Evolutionary conservation across 1,140 invertebrate species (phyloP), one percentile per base, ranked within the genome.

Genomic region (Cheumatopsyche charites): DNA sequence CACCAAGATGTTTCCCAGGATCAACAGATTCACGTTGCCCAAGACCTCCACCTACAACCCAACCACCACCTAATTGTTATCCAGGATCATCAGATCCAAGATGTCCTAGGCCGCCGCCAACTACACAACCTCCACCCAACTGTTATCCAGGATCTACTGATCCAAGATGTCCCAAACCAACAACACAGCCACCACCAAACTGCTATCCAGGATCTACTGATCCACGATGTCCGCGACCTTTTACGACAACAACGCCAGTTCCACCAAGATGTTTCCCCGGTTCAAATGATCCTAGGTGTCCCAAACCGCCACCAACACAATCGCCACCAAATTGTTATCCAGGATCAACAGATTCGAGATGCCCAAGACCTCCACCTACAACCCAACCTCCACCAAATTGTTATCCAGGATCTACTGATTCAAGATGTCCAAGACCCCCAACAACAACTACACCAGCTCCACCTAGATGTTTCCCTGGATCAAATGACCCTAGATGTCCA

Each of bases 121-220:
- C 73, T 67, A 79, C 78, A 6, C 71, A 77, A 0, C 71, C 73
- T 58, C 73, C 78, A 62, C 78, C 78, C 11, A 75, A 71, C 1
- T 85, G 84, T 71, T 82, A 78, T 67, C 84, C 83, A 2, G 85
- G 85, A 19, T 81, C 78, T n/a, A 78, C 75, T 1, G 82, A 85
- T 78, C 83, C 83, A 25, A 75, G 82, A 67, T 85, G 83, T 73
- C 82, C 83, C 7, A 74, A 77, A 62, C 73, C 78, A 52, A 73
- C 78, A 66, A 76, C 77, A 0, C 75, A 77, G 4, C 23, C 58
- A 0, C 42, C 45, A 41, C 71, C 78, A 21, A 62, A 71, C 2
- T 83, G 82, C 69, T 80, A 78, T 63, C 81, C 82, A 12, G 82
- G 83, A 71, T 78, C 78, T 0, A 52, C 9, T 1, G 79, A 81